Evolutionary conservation across 2,113 vertebrate species (phyloP).

Genomic region (Chloropsis hardwickii): DNA sequence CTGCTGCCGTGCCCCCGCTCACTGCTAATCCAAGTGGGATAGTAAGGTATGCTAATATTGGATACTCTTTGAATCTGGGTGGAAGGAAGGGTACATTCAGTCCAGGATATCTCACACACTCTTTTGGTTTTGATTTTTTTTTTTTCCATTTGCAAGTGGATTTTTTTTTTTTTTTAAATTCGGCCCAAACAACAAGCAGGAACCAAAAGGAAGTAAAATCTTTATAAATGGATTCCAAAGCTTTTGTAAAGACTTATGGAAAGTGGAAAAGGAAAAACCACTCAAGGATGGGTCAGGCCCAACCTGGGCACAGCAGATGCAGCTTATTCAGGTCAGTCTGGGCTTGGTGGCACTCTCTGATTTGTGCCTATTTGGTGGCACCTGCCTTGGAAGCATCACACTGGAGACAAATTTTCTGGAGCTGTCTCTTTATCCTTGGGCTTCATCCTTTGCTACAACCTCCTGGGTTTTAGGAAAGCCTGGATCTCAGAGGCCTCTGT

Average conservation of each 20-base stretch:
- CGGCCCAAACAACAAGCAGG: neutral
- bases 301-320: neutral
- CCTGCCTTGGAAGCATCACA: neutral
- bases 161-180: neutral
- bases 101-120: neutral
- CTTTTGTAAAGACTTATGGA: neutral
- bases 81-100: neutral
- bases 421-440: neutral
- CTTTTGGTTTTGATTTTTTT: neutral
- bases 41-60: neutral
- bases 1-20: neutral
- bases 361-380: neutral
- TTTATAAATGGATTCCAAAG: neutral
- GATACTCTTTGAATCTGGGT: neutral
- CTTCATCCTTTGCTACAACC: neutral
- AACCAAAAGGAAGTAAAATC: neutral
- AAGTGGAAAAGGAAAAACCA: neutral
- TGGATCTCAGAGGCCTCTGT: neutral
- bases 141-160: neutral
- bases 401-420: fast-evolving
- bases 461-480: neutral
- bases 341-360: neutral
- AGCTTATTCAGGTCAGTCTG: neutral
- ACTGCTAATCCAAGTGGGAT: neutral
- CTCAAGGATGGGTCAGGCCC: neutral